phyloP scores from a whole-genome alignment of 2,113 vertebrate species.

The Ceratotherium simum region DNA sequence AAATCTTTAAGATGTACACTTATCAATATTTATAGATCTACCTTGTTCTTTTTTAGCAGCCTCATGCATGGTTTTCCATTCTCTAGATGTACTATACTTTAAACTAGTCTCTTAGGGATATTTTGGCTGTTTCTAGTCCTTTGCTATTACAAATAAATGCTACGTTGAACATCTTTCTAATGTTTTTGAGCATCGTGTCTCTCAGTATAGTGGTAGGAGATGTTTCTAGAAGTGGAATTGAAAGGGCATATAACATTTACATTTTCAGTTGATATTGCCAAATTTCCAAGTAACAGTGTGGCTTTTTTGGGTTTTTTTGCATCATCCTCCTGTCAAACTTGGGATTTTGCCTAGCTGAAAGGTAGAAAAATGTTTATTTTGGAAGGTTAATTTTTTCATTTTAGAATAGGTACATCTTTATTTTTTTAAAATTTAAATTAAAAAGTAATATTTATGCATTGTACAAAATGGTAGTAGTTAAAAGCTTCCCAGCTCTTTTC shows the following conservation, averaged over 20 bases:
- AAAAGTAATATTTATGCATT: not conserved
- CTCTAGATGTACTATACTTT: not conserved
- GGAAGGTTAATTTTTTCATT: not conserved
- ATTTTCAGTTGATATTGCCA: not conserved
- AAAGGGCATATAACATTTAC: not conserved
- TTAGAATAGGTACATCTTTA: not conserved
- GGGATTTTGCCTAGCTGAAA: not conserved
- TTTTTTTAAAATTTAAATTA: not conserved
- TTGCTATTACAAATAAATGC: conserved; percentile 9
- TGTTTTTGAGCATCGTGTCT: not conserved
- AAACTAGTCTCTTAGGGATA: not conserved
- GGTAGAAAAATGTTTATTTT: not conserved
- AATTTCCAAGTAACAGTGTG: not conserved
- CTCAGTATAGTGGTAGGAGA: not conserved
- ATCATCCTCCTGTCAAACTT: not conserved
- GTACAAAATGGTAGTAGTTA: not conserved
- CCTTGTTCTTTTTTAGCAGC: not conserved
- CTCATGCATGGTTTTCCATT: not conserved
- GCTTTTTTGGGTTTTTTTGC: not conserved
- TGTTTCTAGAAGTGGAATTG: conserved; percentile 19
- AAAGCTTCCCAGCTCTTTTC: not conserved
- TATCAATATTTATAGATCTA: not conserved
- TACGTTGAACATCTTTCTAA: not conserved
- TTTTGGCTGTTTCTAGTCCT: conserved; percentile 6
- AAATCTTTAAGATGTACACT: not conserved